Base-by-base conservation (phyloP, 2,113 vertebrate species). In the Prietella phreatophila region DNA sequence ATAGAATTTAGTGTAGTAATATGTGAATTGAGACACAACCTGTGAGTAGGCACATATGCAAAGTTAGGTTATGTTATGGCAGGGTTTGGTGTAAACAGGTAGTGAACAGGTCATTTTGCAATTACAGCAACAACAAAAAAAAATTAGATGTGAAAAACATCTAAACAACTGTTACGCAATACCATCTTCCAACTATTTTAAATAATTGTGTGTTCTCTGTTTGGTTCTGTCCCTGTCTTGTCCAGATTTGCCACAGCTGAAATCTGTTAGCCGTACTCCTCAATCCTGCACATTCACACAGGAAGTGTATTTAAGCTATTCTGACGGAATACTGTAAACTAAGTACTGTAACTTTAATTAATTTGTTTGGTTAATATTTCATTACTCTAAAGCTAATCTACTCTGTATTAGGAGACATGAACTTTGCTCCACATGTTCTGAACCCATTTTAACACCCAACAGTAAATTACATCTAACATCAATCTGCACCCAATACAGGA, bases 401-500 rank as follows among this genome's bases (percentile, higher is more conserved):
- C 25, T 10, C 61, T 56, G 61, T 27, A n/a, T n/a, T n/a, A n/a
- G n/a, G n/a, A n/a, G n/a, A n/a, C n/a, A n/a, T 91, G 91, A 87
- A 81, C 89, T 89, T 81, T 87, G 88, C 83, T 85, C 83, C 85
- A 88, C 86, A 83, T 69, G 82, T 83, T 90, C 85, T 67, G 50
- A 89, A 85, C 78, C 90, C 83, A 89, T 87, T 76, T 80, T 84
- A 87, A 89, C 81, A 7, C 75, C 76, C 80, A 84, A 87, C 89
- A 91, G 82, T 87, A 90, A 91, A 90, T 91, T 85, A 86, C 85
- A 56, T 60, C 73, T 58, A 91, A 80, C 86, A 90, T 91, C 89
- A 91, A 91, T 91, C 89, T 91, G 81, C 60, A 90, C 71, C 85
- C 87, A 90, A 89, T 91, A 90, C 83, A 89, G 69, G 58, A 89